These are phyloP conservation scores for Drosophila athabasca DNA, from an alignment of 1,140 invertebrate species.

Conservation along the genomic window DNA sequence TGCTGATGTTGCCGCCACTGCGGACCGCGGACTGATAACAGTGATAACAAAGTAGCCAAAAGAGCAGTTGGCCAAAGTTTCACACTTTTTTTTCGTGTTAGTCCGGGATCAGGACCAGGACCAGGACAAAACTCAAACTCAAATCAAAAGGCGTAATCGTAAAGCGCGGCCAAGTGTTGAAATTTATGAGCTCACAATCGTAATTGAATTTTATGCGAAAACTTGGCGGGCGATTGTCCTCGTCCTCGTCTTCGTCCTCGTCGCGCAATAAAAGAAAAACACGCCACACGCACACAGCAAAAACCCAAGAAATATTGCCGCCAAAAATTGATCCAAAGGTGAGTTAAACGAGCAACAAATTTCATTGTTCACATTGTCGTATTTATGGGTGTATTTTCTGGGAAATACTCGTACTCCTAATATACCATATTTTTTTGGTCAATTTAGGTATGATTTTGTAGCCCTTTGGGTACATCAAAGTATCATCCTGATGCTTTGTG, in stretches of 20 bases:
- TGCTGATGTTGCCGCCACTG: neutral
- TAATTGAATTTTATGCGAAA: slow-evolving; percentile 79
- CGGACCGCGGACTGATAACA: slow-evolving; percentile 55
- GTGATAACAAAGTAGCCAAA: slow-evolving; percentile 62
- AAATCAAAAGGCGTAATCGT: slow-evolving; percentile 70
- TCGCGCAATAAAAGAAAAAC: slow-evolving; percentile 57
- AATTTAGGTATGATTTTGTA: slow-evolving; percentile 24
- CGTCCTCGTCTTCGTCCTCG: slow-evolving; percentile 14
- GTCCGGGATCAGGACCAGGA: no score
- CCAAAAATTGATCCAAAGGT: slow-evolving; percentile 38
- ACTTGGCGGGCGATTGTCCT: slow-evolving; percentile 46
- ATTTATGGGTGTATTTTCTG: slow-evolving; percentile 7
- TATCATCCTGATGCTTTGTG: no score
- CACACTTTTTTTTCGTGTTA: slow-evolving; percentile 31
- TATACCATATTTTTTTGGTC: slow-evolving; percentile 26
- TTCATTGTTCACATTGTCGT: slow-evolving; percentile 13
- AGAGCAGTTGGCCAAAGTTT: slow-evolving; percentile 32
- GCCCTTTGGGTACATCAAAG: slow-evolving; percentile 30
- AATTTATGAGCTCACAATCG: slow-evolving; percentile 71
- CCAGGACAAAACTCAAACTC: neutral
- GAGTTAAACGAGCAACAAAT: slow-evolving; percentile 28
- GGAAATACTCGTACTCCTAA: no score
- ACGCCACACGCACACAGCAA: slow-evolving; percentile 19
- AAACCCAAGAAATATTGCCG: slow-evolving; percentile 31
- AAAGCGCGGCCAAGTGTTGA: slow-evolving; percentile 67